Base-by-base conservation (phyloP, 37 sponge, comb jelly and placozoan genomes). In the Haliclona indistincta region DNA sequence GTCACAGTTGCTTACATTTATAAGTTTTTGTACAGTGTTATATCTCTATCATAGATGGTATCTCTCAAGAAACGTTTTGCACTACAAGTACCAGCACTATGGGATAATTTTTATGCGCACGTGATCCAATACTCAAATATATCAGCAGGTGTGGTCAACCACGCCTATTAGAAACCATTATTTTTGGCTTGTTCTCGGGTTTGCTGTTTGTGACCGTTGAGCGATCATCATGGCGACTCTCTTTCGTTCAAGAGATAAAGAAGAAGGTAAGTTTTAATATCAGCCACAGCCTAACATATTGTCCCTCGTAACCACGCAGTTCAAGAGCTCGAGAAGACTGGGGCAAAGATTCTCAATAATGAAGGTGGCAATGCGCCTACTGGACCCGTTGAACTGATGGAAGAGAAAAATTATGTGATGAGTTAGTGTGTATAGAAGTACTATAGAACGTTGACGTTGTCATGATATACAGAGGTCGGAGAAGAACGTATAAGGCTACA, bases 401-500 rank as follows among this genome's bases (percentile, higher is more conserved):
- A 74, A 7, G 85, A 84, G 6, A 72, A 78, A 26, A 71, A 39
- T 47, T 67, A 62, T 28, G 74, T 77, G 37, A 77, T 84, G 85
- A 44, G 85, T 84, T 28, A 77, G 79, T 37, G n/a, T n/a, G n/a
- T n/a, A n/a, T 39, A 25, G 26, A 17, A 26, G 37, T 39, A 38
- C 2, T 66, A 38, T 5, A 38, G 2, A 7, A 3, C 19, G 43
- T 38, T 5, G 5, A 66, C 20, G 34, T 8, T 39, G 39, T 20
- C 67, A 66, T 23, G 40, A 4, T 43, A 3, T 47, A 47, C 71
- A 90, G 91, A 74, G 56, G 78, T 89, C 45, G 97, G 93, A 22
- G 93, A 92, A 43, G 90, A 89, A 72, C 72, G 87, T 43, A 33
- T 74, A 0, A 82, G 83, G 23, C 76, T 91, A 2, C 78, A 79